Base-by-base conservation (phyloP, 2,797 vertebrate species). In the Adelosebastes latens region DNA sequence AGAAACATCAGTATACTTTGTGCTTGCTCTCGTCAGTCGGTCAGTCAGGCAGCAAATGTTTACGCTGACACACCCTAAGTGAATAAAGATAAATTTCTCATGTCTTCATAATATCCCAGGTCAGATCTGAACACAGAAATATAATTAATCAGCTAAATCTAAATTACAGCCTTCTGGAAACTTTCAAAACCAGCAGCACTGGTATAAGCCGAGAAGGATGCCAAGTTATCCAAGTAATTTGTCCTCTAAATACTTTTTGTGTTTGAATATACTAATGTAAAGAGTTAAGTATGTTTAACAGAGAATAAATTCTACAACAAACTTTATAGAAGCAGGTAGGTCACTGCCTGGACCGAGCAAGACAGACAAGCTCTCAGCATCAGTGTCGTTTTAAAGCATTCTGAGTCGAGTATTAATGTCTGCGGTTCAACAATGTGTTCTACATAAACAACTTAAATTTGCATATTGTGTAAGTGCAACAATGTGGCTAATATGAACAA, bases 391-490 rank as follows among this genome's bases (percentile, higher is more conserved):
- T 75, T 25, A 82, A 89, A 87, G 83, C 80, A 65, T 89, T 90
- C 42, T n/a, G 72, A 76, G 72, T 79, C 2, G 64, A 70, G 69
- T 60, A 65, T 80, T 84, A 82, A 78, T 32, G 65, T 84, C 61
- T 27, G 74, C 68, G 59, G 61, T 77, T 67, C 79, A 75, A 84
- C 36, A 58, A 67, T 12, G 63, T 46, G 64, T 52, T 81, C 27
- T 34, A 77, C 62, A 82, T 53, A 53, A 86, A 85, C 66, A 87
- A 91, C 80, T 86, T 63, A 82, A 86, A 83, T 1, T 65, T 92
- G 91, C 89, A 93, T 92, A 92, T 83, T 77, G 75, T 76, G 64
- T 75, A 82, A 88, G 85, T 92, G 87, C 80, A 88, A 87, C 52
- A 84, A 82, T 46, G 86, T 84, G 80, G 56, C 39, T 85, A 92